These are phyloP conservation scores for Neoarius graeffei DNA, from an alignment of 2,113 vertebrate genomes.

Conservation along the genomic window DNA sequence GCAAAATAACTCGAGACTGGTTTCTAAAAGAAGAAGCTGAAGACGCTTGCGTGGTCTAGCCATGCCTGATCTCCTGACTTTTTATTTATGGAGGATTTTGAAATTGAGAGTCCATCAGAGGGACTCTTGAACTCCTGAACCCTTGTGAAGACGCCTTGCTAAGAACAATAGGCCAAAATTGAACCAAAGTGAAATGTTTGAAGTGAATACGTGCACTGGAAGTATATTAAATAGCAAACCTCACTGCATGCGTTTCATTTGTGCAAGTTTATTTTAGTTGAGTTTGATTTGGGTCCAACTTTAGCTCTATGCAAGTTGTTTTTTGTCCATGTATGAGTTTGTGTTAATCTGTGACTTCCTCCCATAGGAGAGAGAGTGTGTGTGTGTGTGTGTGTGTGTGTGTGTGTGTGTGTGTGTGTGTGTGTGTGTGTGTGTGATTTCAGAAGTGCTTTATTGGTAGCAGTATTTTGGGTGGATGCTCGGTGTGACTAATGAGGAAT, in stretches of 20 bases:
- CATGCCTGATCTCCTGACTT: background rate
- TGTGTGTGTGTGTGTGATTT: background rate
- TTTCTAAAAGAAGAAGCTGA: background rate
- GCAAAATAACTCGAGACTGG: no score
- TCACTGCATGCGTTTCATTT: background rate
- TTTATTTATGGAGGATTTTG: background rate
- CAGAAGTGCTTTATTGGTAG: background rate
- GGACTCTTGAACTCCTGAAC: background rate
- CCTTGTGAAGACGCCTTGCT: background rate
- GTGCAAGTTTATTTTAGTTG: background rate
- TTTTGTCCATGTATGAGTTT: background rate
- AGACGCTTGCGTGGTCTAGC: background rate
- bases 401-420: no score
- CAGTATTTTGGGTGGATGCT: slow-evolving; percentile 6
- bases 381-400: background rate
- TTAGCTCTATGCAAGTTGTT: no score
- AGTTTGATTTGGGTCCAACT: background rate
- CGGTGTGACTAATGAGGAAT: slow-evolving; percentile 56
- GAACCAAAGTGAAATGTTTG: background rate
- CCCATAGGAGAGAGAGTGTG: background rate
- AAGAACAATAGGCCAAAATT: background rate
- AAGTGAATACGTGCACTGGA: background rate
- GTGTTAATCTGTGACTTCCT: background rate
- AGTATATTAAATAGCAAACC: background rate
- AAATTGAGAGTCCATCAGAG: background rate